phyloP scores from a whole-genome alignment of 2,113 vertebrate species.

The Equus przewalskii region DNA sequence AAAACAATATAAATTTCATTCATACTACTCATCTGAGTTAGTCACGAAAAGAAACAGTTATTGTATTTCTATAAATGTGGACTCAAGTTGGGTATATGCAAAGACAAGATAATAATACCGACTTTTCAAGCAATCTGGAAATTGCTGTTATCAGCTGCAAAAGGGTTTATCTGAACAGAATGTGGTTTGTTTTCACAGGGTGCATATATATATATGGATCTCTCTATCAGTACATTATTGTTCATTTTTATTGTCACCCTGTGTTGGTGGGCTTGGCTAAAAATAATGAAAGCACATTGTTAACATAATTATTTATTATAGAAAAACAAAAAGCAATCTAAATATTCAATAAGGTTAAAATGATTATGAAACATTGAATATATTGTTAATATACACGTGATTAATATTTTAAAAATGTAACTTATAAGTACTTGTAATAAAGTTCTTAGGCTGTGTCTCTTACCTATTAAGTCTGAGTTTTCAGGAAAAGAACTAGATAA shows the following conservation, averaged over 20 bases:
- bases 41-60: neutral
- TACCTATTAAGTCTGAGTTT: neutral
- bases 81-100: neutral
- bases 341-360: slow-evolving; percentile 15
- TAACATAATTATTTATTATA: neutral
- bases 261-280: neutral
- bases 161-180: neutral
- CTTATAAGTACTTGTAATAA: neutral
- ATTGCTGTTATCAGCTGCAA: neutral
- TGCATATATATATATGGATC: neutral
- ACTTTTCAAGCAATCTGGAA: neutral
- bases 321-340: slow-evolving; percentile 21
- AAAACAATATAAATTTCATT: slow-evolving; percentile 31
- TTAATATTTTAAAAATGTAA: slow-evolving; percentile 2
- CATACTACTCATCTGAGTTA: neutral
- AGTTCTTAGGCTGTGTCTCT: neutral
- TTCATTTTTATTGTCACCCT: neutral
- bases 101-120: neutral
- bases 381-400: neutral
- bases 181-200: neutral
- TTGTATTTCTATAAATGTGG: slow-evolving; percentile 33
- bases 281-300: neutral
- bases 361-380: neutral
- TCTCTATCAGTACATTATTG: neutral
- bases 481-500: neutral